Percentiles rank a stretch among this genome's conserved stretches.
These are phyloP conservation scores for Lithodes maja DNA, from an alignment of 2,888 invertebrate species.

Conservation along the genomic window DNA sequence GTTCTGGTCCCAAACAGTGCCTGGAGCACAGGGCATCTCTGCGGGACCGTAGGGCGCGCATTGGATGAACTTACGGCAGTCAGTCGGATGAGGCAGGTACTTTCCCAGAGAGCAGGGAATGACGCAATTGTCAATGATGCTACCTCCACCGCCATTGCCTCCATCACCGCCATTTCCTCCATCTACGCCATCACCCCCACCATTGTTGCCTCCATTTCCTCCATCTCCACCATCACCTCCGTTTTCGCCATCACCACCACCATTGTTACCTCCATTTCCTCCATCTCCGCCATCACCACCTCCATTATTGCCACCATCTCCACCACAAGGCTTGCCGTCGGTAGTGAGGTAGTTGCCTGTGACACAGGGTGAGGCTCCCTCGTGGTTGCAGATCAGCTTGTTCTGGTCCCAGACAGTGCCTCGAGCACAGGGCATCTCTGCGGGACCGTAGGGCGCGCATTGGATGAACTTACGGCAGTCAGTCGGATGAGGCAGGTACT, in stretches of 20 bases:
- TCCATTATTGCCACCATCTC: conserved; percentile 7
- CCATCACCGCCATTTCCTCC: conserved; percentile 26
- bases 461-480: conserved; percentile 64
- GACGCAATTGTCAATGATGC: conserved; percentile 37
- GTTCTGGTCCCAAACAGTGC: conserved; percentile 44
- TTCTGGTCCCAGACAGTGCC: conserved; percentile 49
- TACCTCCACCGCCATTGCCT: conserved; percentile 4
- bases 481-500: conserved; percentile 60
- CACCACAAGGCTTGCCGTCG: conserved; percentile 43
- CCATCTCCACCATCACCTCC: conserved; percentile 19
- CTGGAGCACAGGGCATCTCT: conserved; percentile 46
- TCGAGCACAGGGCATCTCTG: conserved; percentile 38
- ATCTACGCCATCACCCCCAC: background rate
- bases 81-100: conserved; percentile 61
- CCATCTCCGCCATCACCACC: conserved; percentile 28
- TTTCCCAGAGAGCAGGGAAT: conserved; percentile 45
- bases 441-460: conserved; percentile 43
- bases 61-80: conserved; percentile 70
- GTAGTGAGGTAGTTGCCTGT: conserved; percentile 43
- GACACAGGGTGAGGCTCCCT: conserved; percentile 28
- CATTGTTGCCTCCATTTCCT: conserved; percentile 1
- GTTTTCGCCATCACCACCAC: conserved; percentile 29
- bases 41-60: conserved; percentile 63
- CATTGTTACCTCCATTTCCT: background rate
- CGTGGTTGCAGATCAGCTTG: conserved; percentile 28